These are phyloP conservation scores for Saxidomus purpurata DNA, from an alignment of 1,140 invertebrate genomes.

Conservation along the genomic window DNA sequence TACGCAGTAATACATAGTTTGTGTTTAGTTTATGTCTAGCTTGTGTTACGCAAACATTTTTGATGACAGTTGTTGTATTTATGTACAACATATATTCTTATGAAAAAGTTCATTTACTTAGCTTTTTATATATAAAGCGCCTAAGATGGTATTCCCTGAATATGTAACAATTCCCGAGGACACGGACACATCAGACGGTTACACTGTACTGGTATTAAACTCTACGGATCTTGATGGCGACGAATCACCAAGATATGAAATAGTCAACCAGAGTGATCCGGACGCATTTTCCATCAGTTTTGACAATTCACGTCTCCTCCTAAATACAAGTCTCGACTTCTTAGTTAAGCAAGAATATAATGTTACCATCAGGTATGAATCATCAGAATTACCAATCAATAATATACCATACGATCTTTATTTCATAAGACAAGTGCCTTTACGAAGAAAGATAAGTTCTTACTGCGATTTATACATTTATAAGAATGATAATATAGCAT, in stretches of 20 bases:
- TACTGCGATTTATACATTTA: too few relatives aligned
- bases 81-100: too few relatives aligned
- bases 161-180: not conserved
- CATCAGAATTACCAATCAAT: too few relatives aligned
- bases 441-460: too few relatives aligned
- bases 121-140: not conserved
- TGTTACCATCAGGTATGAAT: not conserved
- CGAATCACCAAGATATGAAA: not conserved
- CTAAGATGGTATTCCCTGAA: not conserved
- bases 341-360: not conserved
- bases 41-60: too few relatives aligned
- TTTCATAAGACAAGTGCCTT: too few relatives aligned
- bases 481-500: too few relatives aligned
- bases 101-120: too few relatives aligned
- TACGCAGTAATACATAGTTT: too few relatives aligned
- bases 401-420: too few relatives aligned
- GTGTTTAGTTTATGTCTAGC: too few relatives aligned
- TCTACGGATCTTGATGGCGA: not conserved
- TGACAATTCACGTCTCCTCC: not conserved
- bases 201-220: not conserved
- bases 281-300: not conserved
- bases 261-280: not conserved
- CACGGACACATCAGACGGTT: not conserved
- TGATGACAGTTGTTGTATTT: too few relatives aligned
- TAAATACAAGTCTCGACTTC: not conserved